These are phyloP conservation scores for Pogonus chalceus DNA, from an alignment of 1,140 invertebrate species.

Conservation along the genomic window DNA sequence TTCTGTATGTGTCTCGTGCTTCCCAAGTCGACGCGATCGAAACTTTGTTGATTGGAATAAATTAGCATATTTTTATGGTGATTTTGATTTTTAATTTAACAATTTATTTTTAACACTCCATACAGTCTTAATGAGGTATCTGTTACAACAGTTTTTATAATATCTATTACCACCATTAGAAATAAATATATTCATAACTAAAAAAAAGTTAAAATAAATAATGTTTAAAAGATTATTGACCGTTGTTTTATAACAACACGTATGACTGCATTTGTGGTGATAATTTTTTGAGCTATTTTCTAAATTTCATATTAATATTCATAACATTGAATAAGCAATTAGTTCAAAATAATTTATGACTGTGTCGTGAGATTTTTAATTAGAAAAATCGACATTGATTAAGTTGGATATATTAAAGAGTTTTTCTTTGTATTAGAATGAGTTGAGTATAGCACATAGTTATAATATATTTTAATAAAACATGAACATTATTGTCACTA, in stretches of 20 bases:
- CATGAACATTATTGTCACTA: slow-evolving; percentile 1
- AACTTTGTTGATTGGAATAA: not conserved
- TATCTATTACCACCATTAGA: not conserved
- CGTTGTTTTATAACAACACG: not conserved
- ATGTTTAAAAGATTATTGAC: not conserved
- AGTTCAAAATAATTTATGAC: not conserved
- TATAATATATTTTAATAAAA: not conserved
- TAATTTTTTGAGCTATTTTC: not conserved
- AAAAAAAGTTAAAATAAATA: not conserved
- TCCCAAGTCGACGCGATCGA: no score
- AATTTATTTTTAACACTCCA: not conserved
- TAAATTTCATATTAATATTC: not conserved
- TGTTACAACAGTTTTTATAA: not conserved
- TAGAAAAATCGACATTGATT: slow-evolving; percentile 3
- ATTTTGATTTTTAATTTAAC: not conserved
- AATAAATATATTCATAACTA: not conserved
- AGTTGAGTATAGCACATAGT: not conserved
- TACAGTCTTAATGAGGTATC: not conserved
- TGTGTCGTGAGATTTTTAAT: not conserved
- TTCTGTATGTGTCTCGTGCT: not conserved
- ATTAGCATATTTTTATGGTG: not conserved
- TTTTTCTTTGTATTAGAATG: not conserved
- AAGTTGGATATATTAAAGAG: not conserved
- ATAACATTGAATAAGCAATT: not conserved
- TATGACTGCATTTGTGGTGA: no score